phyloP scores from a whole-genome alignment of 2,888 invertebrate species.

The Gymnocheta viridis region DNA sequence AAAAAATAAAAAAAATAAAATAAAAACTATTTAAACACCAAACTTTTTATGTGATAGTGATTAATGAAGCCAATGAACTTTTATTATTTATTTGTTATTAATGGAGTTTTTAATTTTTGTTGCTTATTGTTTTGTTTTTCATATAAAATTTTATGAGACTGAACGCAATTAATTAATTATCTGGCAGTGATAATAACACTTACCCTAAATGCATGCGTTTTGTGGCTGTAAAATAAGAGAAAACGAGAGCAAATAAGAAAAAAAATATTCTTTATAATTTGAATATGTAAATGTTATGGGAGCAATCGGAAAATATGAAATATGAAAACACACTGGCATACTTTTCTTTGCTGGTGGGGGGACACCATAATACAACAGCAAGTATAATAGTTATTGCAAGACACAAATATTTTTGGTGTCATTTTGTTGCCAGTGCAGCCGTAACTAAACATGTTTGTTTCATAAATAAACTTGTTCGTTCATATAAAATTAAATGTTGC shows the following conservation, averaged over 20 bases:
- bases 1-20: too few species aligned
- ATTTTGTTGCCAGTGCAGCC: too few species aligned
- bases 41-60: not conserved
- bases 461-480: not conserved
- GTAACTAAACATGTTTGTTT: too few species aligned
- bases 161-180: constrained; percentile 57
- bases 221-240: constrained; percentile 17
- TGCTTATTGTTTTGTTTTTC: not conserved
- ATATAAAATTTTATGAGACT: constrained; percentile 26
- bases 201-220: constrained; percentile 35
- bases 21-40: constrained; percentile 5
- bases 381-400: too few species aligned
- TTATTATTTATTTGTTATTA: constrained; percentile 41
- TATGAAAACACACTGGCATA: not conserved
- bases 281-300: not conserved
- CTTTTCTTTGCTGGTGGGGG: too few species aligned
- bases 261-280: not conserved
- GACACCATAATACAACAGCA: too few species aligned
- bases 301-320: not conserved
- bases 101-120: constrained; percentile 22
- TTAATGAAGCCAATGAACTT: constrained; percentile 63
- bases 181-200: constrained; percentile 45
- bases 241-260: not conserved
- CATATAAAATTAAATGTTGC: not conserved
- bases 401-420: too few species aligned